Evolutionary conservation across 2,113 vertebrate genomes (phyloP).

Genomic region (Eurypyga helias): DNA sequence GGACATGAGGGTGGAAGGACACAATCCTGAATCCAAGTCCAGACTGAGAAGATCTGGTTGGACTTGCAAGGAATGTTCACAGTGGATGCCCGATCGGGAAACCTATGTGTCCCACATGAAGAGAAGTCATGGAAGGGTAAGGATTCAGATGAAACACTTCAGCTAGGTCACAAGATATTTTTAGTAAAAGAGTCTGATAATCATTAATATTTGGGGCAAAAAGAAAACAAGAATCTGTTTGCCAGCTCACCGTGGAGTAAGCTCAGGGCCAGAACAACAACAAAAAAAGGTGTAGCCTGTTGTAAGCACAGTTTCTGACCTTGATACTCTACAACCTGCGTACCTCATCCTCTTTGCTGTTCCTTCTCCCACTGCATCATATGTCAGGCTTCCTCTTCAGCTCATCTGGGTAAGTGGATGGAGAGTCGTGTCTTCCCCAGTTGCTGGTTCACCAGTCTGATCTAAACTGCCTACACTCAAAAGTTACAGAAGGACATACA

Average conservation of each 20-base stretch:
- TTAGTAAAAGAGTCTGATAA: background rate
- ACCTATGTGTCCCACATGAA: constrained; percentile 92
- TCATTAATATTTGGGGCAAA: background rate
- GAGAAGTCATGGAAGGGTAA: constrained; percentile 89
- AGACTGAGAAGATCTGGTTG: constrained; percentile 83
- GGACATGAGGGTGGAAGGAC: constrained; percentile 58
- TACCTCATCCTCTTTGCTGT: background rate
- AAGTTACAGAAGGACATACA: background rate
- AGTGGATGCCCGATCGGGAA: constrained; percentile 90
- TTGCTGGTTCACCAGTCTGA: background rate
- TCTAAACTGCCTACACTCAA: background rate
- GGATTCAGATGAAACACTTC: background rate
- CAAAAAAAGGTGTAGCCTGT: background rate
- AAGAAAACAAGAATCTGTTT: background rate
- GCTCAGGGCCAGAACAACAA: background rate
- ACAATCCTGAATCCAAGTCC: constrained; percentile 70
- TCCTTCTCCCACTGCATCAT: background rate
- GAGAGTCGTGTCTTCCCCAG: background rate
- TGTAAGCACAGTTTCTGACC: background rate
- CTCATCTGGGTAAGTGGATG: background rate
- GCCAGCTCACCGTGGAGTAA: background rate
- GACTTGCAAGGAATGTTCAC: constrained; percentile 91
- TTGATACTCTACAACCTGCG: background rate
- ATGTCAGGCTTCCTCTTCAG: background rate
- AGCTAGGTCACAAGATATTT: background rate